Evolutionary conservation across 2,888 invertebrate genomes (phyloP).

Genomic region (Noctua janthe): DNA sequence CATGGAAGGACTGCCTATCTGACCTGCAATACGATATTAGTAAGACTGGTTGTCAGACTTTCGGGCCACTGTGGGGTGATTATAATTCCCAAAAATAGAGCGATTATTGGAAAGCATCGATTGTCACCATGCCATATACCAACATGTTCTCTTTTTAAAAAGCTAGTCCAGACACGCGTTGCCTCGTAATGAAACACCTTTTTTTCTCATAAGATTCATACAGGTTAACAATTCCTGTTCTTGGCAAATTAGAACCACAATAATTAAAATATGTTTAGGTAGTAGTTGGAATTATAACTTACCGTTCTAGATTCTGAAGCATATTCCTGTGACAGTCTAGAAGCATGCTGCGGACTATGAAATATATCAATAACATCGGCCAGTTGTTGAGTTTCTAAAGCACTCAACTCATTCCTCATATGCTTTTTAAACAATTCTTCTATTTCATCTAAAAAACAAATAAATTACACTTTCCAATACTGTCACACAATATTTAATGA

Average conservation of each 20-base stretch:
- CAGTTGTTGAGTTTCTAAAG: constrained; percentile 73
- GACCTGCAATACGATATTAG: no score
- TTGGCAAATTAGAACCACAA: not conserved
- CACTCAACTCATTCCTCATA: constrained; percentile 73
- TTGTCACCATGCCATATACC: not conserved
- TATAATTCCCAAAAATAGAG: not conserved
- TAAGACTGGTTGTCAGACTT: no score
- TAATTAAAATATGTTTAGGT: not conserved
- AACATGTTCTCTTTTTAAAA: not conserved
- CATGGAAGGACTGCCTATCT: no score
- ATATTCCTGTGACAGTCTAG: constrained; percentile 64
- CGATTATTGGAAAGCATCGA: not conserved
- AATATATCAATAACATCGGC: constrained; percentile 78
- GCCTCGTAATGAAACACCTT: not conserved
- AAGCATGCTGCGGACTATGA: constrained; percentile 72
- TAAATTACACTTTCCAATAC: not conserved
- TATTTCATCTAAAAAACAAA: constrained; percentile 74
- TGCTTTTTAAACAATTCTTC: constrained; percentile 78
- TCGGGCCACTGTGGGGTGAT: not conserved
- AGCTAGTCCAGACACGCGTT: not conserved
- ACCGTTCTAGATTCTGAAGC: constrained; percentile 74
- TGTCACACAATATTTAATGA: not conserved
- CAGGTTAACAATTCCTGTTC: not conserved
- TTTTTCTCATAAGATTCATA: not conserved
- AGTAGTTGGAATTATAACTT: constrained; percentile 49